Evolutionary conservation across 37 sponge, comb jelly and placozoan genomes (phyloP).

Genomic region (Aphrocallistes beatrix): DNA sequence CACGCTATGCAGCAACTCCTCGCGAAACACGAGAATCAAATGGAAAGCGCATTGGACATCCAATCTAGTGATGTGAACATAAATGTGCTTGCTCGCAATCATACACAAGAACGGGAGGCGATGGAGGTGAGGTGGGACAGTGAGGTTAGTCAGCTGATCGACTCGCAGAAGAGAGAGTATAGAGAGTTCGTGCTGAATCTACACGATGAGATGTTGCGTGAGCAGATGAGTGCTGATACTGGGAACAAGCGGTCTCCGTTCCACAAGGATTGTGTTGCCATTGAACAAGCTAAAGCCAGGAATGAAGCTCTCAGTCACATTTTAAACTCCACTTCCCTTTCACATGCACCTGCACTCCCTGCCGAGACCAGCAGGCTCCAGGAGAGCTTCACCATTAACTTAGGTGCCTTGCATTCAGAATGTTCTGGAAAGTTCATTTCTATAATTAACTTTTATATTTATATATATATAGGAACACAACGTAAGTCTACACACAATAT

Average conservation of each 20-base stretch:
- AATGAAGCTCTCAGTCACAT: neutral
- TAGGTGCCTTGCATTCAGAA: slow-evolving; percentile 30
- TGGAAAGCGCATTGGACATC: slow-evolving; percentile 19
- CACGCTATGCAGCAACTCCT: slow-evolving; percentile 27
- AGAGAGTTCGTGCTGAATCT: slow-evolving; percentile 49
- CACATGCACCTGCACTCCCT: neutral
- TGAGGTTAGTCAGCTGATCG: slow-evolving; percentile 38
- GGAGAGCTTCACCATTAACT: slow-evolving; percentile 81
- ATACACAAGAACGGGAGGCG: slow-evolving; percentile 42
- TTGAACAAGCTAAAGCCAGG: neutral
- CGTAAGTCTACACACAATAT: slow-evolving; percentile 74
- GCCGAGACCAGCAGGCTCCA: slow-evolving; percentile 19
- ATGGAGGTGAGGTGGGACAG: slow-evolving; percentile 32
- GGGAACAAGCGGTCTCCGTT: neutral
- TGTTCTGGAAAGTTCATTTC: neutral
- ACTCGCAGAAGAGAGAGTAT: slow-evolving; percentile 54
- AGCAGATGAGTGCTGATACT: neutral
- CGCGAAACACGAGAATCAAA: slow-evolving; percentile 30
- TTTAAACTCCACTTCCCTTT: neutral
- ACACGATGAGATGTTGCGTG: slow-evolving; percentile 30
- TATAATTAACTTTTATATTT: neutral
- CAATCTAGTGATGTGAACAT: slow-evolving; percentile 37
- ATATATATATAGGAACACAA: slow-evolving; percentile 62
- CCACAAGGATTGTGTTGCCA: neutral
- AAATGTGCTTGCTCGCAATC: slow-evolving; percentile 28